Evolutionary conservation across 2,888 invertebrate genomes (phyloP).

Genomic region (Polydrusus cervinus): DNA sequence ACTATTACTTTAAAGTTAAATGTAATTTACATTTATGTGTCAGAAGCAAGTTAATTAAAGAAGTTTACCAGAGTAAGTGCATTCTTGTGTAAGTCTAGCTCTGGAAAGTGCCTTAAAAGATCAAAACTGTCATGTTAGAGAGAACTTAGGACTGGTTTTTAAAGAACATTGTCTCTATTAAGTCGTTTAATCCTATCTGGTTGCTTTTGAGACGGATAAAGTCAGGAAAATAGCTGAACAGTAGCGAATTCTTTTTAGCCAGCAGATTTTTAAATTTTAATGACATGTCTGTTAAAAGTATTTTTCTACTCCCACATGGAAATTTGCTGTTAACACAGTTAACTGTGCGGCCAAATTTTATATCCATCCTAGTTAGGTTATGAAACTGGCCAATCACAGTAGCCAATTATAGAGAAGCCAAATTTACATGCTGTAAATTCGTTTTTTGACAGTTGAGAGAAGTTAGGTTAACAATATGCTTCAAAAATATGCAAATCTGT

Average conservation of each 20-base stretch:
- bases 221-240: not conserved
- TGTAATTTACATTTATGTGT: constrained; percentile 70
- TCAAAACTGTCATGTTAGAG: constrained; percentile 65
- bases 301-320: too few relatives aligned
- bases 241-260: not conserved
- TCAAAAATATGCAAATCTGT: too few relatives aligned
- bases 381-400: too few relatives aligned
- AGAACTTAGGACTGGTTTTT: constrained; percentile 56
- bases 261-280: not conserved
- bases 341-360: too few relatives aligned
- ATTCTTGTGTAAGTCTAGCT: constrained; percentile 70
- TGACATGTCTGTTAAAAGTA: too few relatives aligned
- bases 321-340: too few relatives aligned
- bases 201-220: constrained; percentile 10
- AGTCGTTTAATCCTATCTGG: constrained; percentile 43
- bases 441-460: too few relatives aligned
- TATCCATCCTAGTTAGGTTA: too few relatives aligned
- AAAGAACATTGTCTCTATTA: constrained; percentile 45
- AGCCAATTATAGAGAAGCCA: too few relatives aligned
- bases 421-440: too few relatives aligned
- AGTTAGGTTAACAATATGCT: too few relatives aligned
- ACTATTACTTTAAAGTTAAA: constrained; percentile 65
- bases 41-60: constrained; percentile 70
- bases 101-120: constrained; percentile 62
- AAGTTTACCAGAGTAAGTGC: constrained; percentile 70